A percentile compares a stretch with the other conserved stretches of the same genome.
phyloP scores from a whole-genome alignment of 2,888 invertebrate genomes.

The Morpho deidamia region DNA sequence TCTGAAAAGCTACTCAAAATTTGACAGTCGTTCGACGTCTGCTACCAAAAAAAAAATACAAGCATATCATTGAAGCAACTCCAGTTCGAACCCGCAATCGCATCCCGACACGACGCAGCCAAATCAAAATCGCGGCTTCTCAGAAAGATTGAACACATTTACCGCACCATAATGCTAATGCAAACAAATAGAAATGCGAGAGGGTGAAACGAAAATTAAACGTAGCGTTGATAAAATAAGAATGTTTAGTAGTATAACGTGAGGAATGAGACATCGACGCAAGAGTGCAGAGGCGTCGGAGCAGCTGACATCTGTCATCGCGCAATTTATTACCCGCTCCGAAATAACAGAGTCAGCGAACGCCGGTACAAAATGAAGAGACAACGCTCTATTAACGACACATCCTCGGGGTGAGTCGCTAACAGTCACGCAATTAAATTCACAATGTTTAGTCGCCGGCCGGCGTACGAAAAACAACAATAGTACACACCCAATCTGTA shows the following conservation, averaged over 20 bases:
- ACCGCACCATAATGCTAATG: constrained; percentile 40
- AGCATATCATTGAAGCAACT: too few species aligned
- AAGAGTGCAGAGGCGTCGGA: constrained; percentile 77
- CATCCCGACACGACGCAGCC: too few species aligned
- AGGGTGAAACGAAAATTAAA: constrained; percentile 73
- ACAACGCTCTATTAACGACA: constrained; percentile 73
- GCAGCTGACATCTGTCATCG: constrained; percentile 79
- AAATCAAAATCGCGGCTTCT: too few species aligned
- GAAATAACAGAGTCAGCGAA: constrained; percentile 75
- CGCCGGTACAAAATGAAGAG: constrained; percentile 69
- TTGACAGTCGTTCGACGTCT: too few species aligned
- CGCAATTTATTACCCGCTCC: constrained; percentile 76
- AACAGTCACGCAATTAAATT: constrained; percentile 59
- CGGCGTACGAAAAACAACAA: constrained; percentile 22
- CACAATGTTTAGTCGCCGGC: constrained; percentile 34
- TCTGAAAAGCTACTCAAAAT: too few species aligned
- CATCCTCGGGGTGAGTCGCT: constrained; percentile 56
- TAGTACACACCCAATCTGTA: constrained; percentile 20
- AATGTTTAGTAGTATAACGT: constrained; percentile 74
- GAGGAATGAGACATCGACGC: constrained; percentile 78
- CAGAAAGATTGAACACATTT: too few species aligned
- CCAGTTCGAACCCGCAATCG: too few species aligned
- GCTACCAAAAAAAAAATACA: too few species aligned
- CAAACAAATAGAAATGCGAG: constrained; percentile 63
- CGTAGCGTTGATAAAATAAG: constrained; percentile 76